These are phyloP conservation scores for Parelbella ahira DNA, from an alignment of 2,888 invertebrate species.

Conservation along the genomic window DNA sequence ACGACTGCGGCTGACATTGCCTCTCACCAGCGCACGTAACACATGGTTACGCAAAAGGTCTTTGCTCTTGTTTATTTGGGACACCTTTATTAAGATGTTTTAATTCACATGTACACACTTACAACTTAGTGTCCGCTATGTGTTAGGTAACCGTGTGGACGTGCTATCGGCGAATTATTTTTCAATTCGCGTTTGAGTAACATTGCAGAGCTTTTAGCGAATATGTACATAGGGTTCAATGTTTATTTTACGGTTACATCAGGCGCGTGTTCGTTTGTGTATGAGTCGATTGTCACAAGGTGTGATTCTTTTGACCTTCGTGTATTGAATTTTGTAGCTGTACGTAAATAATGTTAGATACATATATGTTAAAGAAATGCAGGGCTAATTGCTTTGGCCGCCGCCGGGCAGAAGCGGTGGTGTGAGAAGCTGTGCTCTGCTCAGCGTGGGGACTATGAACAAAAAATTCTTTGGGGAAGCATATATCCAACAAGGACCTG, in stretches of 20 bases:
- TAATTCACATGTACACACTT: slow-evolving; percentile 63
- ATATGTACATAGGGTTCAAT: slow-evolving; percentile 34
- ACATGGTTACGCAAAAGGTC: slow-evolving; percentile 71
- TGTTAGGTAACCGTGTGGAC: slow-evolving; percentile 46
- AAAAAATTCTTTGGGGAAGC: no score
- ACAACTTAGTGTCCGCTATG: slow-evolving; percentile 39
- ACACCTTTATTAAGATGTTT: slow-evolving; percentile 67
- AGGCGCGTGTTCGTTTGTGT: no score
- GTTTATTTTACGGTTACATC: slow-evolving; percentile 44
- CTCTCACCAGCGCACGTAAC: slow-evolving; percentile 75
- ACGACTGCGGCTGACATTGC: slow-evolving; percentile 70
- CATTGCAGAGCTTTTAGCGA: slow-evolving; percentile 46
- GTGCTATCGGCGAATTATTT: slow-evolving; percentile 43
- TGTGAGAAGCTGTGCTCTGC: no score
- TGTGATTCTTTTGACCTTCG: no score
- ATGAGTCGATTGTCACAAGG: no score
- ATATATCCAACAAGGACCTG: no score
- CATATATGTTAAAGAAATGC: no score
- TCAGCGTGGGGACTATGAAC: no score
- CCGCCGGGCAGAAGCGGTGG: no score
- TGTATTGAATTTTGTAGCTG: no score
- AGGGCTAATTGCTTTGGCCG: no score
- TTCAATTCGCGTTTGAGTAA: slow-evolving; percentile 55
- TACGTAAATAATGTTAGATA: no score
- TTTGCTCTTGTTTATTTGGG: slow-evolving; percentile 78